A percentile compares a stretch with the other conserved stretches of the same genome.
These are phyloP conservation scores for Melanotaenia pygmaea DNA, from an alignment of 2,797 vertebrate genomes.

Conservation along the genomic window DNA sequence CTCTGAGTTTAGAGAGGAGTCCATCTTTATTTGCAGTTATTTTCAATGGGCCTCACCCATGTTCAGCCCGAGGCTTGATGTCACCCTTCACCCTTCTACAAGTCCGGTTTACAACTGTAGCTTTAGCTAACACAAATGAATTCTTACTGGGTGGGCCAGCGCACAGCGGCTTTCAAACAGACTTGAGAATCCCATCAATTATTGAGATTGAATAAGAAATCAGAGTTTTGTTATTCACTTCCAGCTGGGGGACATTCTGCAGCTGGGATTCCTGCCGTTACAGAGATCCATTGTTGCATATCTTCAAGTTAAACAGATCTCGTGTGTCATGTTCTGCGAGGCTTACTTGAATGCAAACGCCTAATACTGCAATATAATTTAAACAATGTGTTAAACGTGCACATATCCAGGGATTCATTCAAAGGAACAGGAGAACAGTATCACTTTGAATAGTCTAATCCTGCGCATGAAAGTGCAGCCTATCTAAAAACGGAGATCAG, in stretches of 20 bases:
- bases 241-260: slow-evolving; percentile 8
- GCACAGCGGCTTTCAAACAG: slow-evolving; percentile 45
- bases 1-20: slow-evolving; percentile 16
- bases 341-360: slow-evolving; percentile 34
- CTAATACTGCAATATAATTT: slow-evolving; percentile 16
- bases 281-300: slow-evolving; percentile 34
- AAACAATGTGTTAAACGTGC: not conserved
- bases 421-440: not conserved
- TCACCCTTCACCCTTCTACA: slow-evolving; percentile 57
- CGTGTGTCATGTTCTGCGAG: slow-evolving; percentile 23
- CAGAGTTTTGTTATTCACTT: slow-evolving; percentile 29
- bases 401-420: not conserved
- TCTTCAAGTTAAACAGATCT: slow-evolving; percentile 32
- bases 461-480: not conserved
- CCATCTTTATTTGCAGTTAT: slow-evolving; percentile 22
- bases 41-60: slow-evolving; percentile 31
- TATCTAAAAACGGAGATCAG: not conserved
- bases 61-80: slow-evolving; percentile 45
- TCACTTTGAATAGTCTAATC: not conserved
- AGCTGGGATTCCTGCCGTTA: slow-evolving; percentile 30
- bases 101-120: slow-evolving; percentile 40
- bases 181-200: slow-evolving; percentile 52
- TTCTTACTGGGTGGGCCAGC: slow-evolving; percentile 15
- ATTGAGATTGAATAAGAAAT: slow-evolving; percentile 44
- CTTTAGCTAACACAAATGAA: slow-evolving; percentile 45